Evolutionary conservation across 1,140 invertebrate species (phyloP).

Genomic region (Aphaenogaster floridana): DNA sequence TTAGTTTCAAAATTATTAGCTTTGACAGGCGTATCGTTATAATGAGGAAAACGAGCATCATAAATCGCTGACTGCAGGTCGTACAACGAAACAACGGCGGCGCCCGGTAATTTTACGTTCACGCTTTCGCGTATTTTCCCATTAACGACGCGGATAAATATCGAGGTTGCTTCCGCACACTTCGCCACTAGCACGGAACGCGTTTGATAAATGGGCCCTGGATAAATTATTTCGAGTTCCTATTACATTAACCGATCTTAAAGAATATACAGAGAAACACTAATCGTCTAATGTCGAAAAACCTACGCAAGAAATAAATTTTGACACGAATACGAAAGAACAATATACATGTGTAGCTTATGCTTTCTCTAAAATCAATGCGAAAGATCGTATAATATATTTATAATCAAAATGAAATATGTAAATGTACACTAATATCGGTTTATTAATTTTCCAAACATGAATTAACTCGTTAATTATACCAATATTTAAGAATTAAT

Average conservation of each 20-base stretch:
- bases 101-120: constrained; percentile 65
- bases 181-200: constrained; percentile 60
- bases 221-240: constrained; percentile 13
- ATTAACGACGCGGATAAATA: constrained; percentile 72
- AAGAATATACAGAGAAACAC: neutral
- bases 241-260: neutral
- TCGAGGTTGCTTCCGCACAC: constrained; percentile 67
- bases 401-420: neutral
- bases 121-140: constrained; percentile 73
- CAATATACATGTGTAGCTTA: neutral
- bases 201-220: constrained; percentile 17
- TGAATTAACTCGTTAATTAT: constrained; percentile 1
- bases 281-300: neutral
- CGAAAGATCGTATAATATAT: neutral
- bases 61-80: constrained; percentile 15
- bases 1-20: constrained; percentile 38
- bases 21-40: constrained; percentile 36
- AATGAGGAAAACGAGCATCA: constrained; percentile 31
- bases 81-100: constrained; percentile 23
- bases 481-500: neutral
- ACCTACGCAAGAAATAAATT: neutral
- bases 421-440: neutral
- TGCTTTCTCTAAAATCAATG: neutral
- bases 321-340: neutral
- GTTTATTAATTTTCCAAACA: neutral